Evolutionary conservation across 2,888 invertebrate species (phyloP), one percentile per base, ranked within the genome.

Genomic region (Amphipoea lucens): DNA sequence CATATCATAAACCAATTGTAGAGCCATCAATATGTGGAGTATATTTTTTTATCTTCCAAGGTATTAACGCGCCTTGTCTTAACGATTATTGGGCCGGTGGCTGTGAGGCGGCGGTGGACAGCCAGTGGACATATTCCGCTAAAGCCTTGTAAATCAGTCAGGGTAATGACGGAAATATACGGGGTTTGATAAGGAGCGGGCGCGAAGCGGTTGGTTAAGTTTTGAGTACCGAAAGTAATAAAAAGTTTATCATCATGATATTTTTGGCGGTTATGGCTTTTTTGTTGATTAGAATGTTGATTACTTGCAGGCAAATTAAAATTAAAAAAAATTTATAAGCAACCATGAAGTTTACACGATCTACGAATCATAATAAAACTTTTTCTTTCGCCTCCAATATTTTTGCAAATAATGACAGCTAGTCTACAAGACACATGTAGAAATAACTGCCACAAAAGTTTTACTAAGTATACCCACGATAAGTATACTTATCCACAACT

Each of bases 41-140:
- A 90, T 74, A 70, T 87, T 89, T 89, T 90, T 91, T 92, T 91
- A 90, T 92, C 91, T 91, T 83, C 87, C 91, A 93, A 92, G 92
- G 92, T 93, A 94, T 94, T 94, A 94, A 94, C 92, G 92, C 92
- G 92, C 84, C 93, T 95, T 94, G 94, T 94, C 94, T 95, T 95
- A 95, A 96, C 95, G 95, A 95, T 95, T 95, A 95, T 95, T 94
- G 94, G 90, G 92, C 89, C 94, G 91, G 93, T 93, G 94, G 93
- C 94, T 91, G 89, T 91, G 88, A 88, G 91, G 90, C 90, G 90
- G 91, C 92, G 88, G 89, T 91, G 92, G 91, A 92, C 90, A 90
- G 90, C 79, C 89, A 87, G 87, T 88, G 89, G 91, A 92, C 92
- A 90, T 91, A 92, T 92, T 92, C 92, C 92, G 93, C 93, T 92